Base-by-base conservation (phyloP, 2,888 invertebrate species). In the Nezara viridula region DNA sequence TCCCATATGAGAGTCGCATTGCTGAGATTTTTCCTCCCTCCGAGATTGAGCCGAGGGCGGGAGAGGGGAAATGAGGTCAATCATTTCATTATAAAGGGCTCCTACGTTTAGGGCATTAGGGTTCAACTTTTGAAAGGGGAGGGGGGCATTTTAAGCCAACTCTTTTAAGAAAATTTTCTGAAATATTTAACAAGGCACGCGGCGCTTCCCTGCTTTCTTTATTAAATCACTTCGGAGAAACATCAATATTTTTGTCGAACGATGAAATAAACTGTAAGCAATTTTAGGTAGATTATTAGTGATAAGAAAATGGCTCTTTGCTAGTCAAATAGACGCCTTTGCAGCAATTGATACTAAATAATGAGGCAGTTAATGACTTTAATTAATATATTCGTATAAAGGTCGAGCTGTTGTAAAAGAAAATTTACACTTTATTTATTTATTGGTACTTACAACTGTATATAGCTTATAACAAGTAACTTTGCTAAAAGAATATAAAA, bases 61-160 rank as follows among this genome's bases (percentile, higher is more conserved):
- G 19, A 32, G 32, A 16, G 32, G 19, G 66, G 19, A 32, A 66
- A 66, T 66, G 32, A 19, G 66, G 32, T 66, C 66, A 66, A 66
- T 66, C 66, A 66, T 66, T 66, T 66, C 66, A 66, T 66, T 66
- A 66, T 66, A 66, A 66, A 66, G 66, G 21, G 66, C 66, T 66
- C 66, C 66, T 66, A 32, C 66, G 66, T 32, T 66, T 32, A 66
- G 32, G 66, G 66, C 66, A 66, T 66, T 66, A 66, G 66, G 32
- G 32, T 32, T 66, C 66, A 60, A 66, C 66, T 66, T 32, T 24
- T 32, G 21, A 60, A 27, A 27, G 66, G 19, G 5, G 0, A 1
- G 0, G 19, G 66, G 32, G 66, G 16, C 6, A 66, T 32, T 66
- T 66, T 66, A 32, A 66, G 16, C 32, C 14, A 16, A 19, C 32